Base-by-base conservation (phyloP, 2,113 vertebrate species). In the Vombatus ursinus region DNA sequence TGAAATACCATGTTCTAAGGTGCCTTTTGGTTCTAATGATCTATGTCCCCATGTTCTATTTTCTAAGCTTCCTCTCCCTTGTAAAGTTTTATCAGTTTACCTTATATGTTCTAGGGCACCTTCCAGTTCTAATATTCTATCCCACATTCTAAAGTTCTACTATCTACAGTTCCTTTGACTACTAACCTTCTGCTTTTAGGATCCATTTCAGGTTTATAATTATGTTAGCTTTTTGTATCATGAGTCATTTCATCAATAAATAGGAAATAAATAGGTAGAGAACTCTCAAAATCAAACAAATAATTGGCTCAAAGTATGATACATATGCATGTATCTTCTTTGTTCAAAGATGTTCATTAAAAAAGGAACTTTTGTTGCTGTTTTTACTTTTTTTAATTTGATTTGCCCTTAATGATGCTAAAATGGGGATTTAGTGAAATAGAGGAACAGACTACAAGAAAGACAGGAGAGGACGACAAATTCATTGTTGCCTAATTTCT, bases 391-490 rank as follows among this genome's bases (percentile, higher is more conserved):
- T 37, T n/a, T 57, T 31, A 52, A 92, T 96, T 93, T 90, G 90
- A 91, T 93, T 95, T 94, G 53, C 90, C 61, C 53, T 93, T 90
- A 44, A 94, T 90, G 94, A 84, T 93, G 92, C 94, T 94, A 68
- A 94, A 91, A 95, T 92, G 94, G 91, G 94, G 48, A 90, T 31
- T 96, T 54, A 28, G 54, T 11, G n/a, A 50, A 57, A 94, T 14
- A 50, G 94, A 94, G 53, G 48, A 22, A 52, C 92, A 24, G 0
- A 0, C 47, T 91, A 47, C 50, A 50, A 96, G 57, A 68, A 68
- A 84, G 68, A 19, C n/a, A 44, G n/a, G 68, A 96, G 52, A 92
- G 89, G 0, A 22, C 24, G 91, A 92, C 95, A 89, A 23, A 49
- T 50, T 54, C 92, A 96, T 93, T 37, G 94, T 95, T 92, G 94